Percentiles rank a stretch among this genome's conserved stretches.
phyloP scores from a whole-genome alignment of 64 coral and sea anemone genomes.

The Cladopsammia gracilis region DNA sequence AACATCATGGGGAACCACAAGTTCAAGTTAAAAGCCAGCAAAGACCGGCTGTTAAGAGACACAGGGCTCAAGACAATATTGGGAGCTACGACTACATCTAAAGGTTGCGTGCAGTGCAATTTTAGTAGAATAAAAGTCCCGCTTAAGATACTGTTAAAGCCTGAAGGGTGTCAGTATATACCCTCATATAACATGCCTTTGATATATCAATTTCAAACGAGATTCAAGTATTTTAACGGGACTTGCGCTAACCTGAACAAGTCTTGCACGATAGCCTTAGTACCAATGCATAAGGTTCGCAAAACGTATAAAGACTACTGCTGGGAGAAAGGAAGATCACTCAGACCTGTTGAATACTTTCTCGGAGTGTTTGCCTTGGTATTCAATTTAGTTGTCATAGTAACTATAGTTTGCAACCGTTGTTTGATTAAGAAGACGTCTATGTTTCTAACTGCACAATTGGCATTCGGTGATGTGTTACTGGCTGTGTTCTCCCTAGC shows the following conservation, averaged over 20 bases:
- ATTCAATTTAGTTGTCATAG: conserved; percentile 46
- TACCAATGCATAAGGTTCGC: background rate
- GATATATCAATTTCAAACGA: conserved; percentile 15
- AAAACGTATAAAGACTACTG: conserved; percentile 38
- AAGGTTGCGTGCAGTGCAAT: conserved; percentile 21
- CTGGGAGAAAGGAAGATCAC: conserved; percentile 12
- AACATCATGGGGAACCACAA: conserved; percentile 23
- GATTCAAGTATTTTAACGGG: conserved; percentile 19
- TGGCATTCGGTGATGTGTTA: conserved; percentile 56
- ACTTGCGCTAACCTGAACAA: background rate
- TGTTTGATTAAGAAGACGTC: conserved; percentile 15
- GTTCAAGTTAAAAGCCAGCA: background rate
- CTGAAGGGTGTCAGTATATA: conserved; percentile 3
- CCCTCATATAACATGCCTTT: background rate
- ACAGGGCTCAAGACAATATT: background rate
- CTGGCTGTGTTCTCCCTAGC: conserved; percentile 21
- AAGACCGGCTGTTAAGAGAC: background rate
- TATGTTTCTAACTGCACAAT: conserved; percentile 28
- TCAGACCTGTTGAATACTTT: background rate
- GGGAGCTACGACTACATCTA: conserved; percentile 5
- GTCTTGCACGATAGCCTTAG: background rate
- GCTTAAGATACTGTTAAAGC: background rate
- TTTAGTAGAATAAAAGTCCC: conserved; percentile 33
- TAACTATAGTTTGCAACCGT: conserved; percentile 12
- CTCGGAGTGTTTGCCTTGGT: conserved; percentile 15